Conservation (phyloP, 2,888 invertebrate species). For the Apantesis nais region DNA sequence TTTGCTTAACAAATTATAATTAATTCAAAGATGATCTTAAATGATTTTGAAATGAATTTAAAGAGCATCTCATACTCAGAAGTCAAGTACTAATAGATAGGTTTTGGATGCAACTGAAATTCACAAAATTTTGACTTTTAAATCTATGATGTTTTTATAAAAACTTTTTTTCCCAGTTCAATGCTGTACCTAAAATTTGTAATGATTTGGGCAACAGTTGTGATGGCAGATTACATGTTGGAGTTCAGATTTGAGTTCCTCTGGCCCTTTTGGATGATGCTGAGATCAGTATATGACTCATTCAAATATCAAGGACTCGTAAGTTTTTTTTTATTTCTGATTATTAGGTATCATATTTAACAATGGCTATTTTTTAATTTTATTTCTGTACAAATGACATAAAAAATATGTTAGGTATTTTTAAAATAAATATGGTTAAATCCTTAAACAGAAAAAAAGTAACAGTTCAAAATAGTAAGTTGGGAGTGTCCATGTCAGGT, state of each 20-base stretch:
- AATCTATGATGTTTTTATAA: no score
- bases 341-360: background rate
- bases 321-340: conserved; percentile 70
- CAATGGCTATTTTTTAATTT: background rate
- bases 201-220: conserved; percentile 96
- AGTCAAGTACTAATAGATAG: no score
- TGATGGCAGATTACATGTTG: conserved; percentile 97
- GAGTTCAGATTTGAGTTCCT: conserved; percentile 99
- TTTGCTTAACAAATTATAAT: background rate
- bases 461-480: no score
- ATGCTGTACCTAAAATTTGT: conserved; percentile 98
- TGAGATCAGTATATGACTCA: conserved; percentile 98
- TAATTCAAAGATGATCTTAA: background rate
- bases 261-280: conserved; percentile 99
- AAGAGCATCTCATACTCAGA: background rate
- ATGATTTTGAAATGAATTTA: background rate
- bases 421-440: no score
- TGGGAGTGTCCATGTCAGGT: no score
- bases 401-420: no score
- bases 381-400: background rate
- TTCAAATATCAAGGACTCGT: conserved; percentile 99
- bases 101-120: no score
- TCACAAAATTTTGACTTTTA: background rate
- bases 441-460: no score
- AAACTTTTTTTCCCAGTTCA: conserved; percentile 89